Base-by-base conservation (phyloP, 64 coral and sea anemone species). In the Anthopleura sola region DNA sequence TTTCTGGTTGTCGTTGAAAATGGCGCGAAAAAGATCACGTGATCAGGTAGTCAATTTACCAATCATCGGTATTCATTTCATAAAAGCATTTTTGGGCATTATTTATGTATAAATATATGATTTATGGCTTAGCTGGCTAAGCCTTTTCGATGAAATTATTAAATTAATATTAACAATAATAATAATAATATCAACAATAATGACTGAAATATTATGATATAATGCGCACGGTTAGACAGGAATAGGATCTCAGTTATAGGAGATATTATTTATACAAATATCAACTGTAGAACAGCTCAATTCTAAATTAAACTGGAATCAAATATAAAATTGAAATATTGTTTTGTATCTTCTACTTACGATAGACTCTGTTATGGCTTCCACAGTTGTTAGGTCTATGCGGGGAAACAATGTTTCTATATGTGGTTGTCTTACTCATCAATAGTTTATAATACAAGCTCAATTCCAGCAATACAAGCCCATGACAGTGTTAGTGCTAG, bases 91-190 rank as follows among this genome's bases (percentile, higher is more conserved):
- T 62, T 62, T 62, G 7, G 21, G 21, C 5, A 3, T 28, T 62
- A 62, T 62, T 62, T 62, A 62, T 62, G 4, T 62, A 62, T 6
- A 11, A 23, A 62, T 62, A 62, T 62, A 62, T 62, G n/a, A 3
- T 62, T 26, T n/a, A 62, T 62, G 58, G 58, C 58, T 62, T 62
- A 62, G 58, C 58, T n/a, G 58, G 58, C 58, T 62, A 62, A 62
- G 58, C 16, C 58, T 62, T 62, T 62, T 26, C n/a, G 3, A 62
- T 26, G 8, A 62, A n/a, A 26, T 26, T 62, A 62, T 62, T n/a
- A 62, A 20, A 56, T 17, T 56, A 9, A 26, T 26, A 26, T 23
- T 62, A 62, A 62, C 24, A 62, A 4, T 57, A 57, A 5, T 57
- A 5, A 57, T 57, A 57, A 4, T 14, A 58, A 24, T 58, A 58